phyloP scores from a whole-genome alignment of 2,888 invertebrate species.

The Melikaiella ostensackeni region DNA sequence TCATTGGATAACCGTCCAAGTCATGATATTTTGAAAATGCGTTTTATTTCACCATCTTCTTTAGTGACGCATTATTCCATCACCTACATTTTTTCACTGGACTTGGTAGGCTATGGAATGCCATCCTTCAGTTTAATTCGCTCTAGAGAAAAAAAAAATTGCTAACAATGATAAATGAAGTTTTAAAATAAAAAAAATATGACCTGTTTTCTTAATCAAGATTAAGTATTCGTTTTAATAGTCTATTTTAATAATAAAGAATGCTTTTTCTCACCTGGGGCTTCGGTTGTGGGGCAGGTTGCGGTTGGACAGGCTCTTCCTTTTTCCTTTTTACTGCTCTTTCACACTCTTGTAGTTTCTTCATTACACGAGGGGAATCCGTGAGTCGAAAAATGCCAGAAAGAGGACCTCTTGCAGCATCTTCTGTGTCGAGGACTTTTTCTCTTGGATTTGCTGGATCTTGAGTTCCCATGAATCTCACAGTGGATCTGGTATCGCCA shows the following conservation, averaged over 20 bases:
- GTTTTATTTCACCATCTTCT: too few relatives aligned
- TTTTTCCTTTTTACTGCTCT: slow-evolving; percentile 85
- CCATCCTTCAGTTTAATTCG: not conserved
- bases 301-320: slow-evolving; percentile 82
- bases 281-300: slow-evolving; percentile 78
- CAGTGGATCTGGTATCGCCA: slow-evolving; percentile 82
- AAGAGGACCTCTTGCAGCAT: slow-evolving; percentile 90
- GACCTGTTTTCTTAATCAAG: slow-evolving; percentile 5
- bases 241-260: not conserved
- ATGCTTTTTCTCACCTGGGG: slow-evolving; percentile 78
- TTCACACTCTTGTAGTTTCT: slow-evolving; percentile 90
- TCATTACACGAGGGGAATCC: slow-evolving; percentile 93
- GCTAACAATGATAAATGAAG: not conserved
- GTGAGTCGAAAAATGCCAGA: slow-evolving; percentile 93
- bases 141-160: not conserved
- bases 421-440: slow-evolving; percentile 91
- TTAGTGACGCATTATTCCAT: too few relatives aligned
- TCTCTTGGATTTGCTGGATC: slow-evolving; percentile 79
- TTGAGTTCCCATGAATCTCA: slow-evolving; percentile 81
- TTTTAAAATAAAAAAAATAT: not conserved
- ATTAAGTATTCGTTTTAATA: slow-evolving; percentile 5
- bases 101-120: not conserved
- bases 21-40: too few relatives aligned
- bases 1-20: too few relatives aligned
- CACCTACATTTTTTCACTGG: not conserved